Percentiles rank a stretch among this genome's conserved stretches.
These are phyloP conservation scores for Echiichthys vipera DNA, from an alignment of 2,797 vertebrate species.

Conservation along the genomic window DNA sequence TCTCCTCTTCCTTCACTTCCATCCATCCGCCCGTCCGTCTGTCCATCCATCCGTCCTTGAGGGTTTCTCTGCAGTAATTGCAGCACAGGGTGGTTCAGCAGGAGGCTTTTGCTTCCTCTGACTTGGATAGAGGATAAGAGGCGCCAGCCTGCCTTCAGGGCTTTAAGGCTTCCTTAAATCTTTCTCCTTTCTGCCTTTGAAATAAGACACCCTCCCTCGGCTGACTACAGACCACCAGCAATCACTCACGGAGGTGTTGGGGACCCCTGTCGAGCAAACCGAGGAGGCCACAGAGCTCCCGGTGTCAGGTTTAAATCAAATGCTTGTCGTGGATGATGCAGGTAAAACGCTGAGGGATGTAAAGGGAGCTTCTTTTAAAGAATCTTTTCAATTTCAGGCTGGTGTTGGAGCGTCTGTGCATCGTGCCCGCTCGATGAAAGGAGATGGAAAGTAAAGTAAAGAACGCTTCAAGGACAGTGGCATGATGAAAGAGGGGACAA, in stretches of 20 bases:
- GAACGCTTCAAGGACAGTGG: conserved; percentile 15
- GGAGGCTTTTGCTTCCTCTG: conserved; percentile 58
- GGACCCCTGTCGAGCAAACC: conserved; percentile 49
- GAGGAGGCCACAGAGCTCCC: conserved; percentile 33
- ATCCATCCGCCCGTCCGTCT: neutral
- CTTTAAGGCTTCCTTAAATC: conserved; percentile 77
- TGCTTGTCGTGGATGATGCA: conserved; percentile 1
- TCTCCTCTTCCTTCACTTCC: neutral
- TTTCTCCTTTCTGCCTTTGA: conserved; percentile 76
- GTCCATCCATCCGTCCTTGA: conserved; percentile 4
- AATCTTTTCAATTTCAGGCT: conserved; percentile 7
- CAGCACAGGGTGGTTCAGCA: conserved; percentile 42
- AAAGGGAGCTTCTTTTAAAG: conserved; percentile 6
- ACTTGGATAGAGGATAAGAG: conserved; percentile 60
- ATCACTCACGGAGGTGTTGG: conserved; percentile 37
- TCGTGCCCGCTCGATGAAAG: conserved; percentile 29
- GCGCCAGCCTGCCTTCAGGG: conserved; percentile 69
- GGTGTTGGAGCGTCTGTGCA: neutral
- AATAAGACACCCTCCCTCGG: conserved; percentile 69
- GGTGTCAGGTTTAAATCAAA: conserved; percentile 36
- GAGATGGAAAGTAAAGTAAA: conserved; percentile 44
- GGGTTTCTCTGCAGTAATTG: conserved; percentile 44
- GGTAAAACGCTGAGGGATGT: neutral
- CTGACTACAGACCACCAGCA: conserved; percentile 64
- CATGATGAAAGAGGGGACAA: conserved; percentile 52